Base-by-base conservation (phyloP, 2,797 vertebrate species). In the Poeciliopsis paucimaculata region DNA sequence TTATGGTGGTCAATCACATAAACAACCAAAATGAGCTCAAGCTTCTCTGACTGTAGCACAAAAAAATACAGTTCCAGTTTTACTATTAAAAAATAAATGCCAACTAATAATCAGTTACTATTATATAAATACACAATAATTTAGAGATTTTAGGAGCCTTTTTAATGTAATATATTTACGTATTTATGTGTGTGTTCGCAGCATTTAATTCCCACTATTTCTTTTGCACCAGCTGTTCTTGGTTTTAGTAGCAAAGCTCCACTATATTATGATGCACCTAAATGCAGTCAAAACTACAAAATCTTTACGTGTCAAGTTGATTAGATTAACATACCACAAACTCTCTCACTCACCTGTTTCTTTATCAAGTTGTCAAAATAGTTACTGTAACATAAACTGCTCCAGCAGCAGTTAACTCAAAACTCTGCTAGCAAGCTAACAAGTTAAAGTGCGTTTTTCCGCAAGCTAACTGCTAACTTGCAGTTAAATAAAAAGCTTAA, bases 381-480 rank as follows among this genome's bases (percentile, higher is more conserved):
- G 78, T 73, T 66, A 55, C 7, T 23, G 8, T 28, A 23, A 70
- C 49, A 34, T 23, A 11, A 20, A 20, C 34, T 3, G 34, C 28
- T 49, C 31, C 5, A 66, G 23, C 28, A 8, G 1, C 0, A 36
- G 31, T 47, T 28, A 71, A 45, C 41, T 71, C 26, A 28, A 45
- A 71, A 45, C 41, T 36, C 46, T 47, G 66, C 66, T 77, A 77
- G 53, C 31, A 41, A 68, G 64, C 64, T 53, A 77, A 64, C 34
- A 84, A 75, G 34, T 10, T 7, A 23, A 41, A 51, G 3, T 46
- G 12, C 18, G 18, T 11, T 60, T 43, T n/a, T 39, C 6, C 5
- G 5, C 18, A 5, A 0, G 3, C 4, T 8, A 6, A 7, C 45
- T 2, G 18, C 18, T 1, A 1, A 4, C 31, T 39, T 4, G 7